These are phyloP conservation scores for Helostoma temminkii DNA, from an alignment of 2,797 vertebrate species.

Conservation along the genomic window DNA sequence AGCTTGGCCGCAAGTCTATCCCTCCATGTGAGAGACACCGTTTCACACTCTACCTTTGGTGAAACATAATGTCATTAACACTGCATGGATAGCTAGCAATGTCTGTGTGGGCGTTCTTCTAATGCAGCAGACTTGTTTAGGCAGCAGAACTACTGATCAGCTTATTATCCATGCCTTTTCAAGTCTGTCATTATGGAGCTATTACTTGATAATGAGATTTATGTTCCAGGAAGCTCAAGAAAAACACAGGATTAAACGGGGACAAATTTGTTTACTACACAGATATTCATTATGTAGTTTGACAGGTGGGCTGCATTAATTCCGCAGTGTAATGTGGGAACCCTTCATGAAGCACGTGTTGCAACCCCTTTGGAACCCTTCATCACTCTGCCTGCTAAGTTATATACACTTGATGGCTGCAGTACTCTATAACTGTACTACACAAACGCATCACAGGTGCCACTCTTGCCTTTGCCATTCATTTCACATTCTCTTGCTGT, in stretches of 20 bases:
- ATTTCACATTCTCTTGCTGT: conserved; percentile 22
- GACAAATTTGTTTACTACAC: conserved; percentile 51
- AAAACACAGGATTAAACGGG: conserved; percentile 3
- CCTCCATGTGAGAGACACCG: conserved; percentile 36
- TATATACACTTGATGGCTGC: conserved; percentile 41
- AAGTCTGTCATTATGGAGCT: conserved; percentile 5
- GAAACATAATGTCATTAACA: conserved; percentile 41
- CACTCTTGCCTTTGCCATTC: conserved; percentile 31
- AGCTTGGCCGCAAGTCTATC: conserved; percentile 50
- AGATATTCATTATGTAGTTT: conserved; percentile 52
- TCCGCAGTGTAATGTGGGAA: conserved; percentile 52
- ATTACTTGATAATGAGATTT: conserved; percentile 2
- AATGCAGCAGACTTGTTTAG: conserved; percentile 39
- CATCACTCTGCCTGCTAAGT: conserved; percentile 49
- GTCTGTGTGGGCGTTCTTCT: conserved; percentile 33
- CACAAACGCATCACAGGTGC: conserved; percentile 37
- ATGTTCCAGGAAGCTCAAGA: neutral
- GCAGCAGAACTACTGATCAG: conserved; percentile 43
- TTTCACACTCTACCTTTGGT: conserved; percentile 26
- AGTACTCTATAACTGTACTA: conserved; percentile 52
- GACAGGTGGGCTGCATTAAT: conserved; percentile 72
- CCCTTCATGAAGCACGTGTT: conserved; percentile 37
- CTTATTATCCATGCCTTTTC: conserved; percentile 37
- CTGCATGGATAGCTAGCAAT: conserved; percentile 27
- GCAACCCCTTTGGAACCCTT: conserved; percentile 72